Conservation (phyloP, 2,888 invertebrate genomes). For the Bellardia pandia region DNA sequence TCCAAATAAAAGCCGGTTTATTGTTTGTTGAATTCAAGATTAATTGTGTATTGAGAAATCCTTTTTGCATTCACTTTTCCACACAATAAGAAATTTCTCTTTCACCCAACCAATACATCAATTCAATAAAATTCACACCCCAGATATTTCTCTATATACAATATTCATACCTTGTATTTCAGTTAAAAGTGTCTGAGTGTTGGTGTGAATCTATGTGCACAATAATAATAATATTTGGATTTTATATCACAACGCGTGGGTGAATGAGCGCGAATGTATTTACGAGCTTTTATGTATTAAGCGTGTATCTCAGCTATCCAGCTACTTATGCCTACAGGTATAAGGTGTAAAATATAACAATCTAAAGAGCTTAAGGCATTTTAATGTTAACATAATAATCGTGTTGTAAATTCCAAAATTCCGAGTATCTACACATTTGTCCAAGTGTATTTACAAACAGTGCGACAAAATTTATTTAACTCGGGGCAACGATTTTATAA, state of each 20-base stretch:
- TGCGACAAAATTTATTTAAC: not conserved
- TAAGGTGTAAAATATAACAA: conserved; percentile 38
- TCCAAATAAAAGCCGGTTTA: too few species aligned
- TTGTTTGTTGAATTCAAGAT: too few species aligned
- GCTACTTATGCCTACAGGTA: conserved; percentile 27
- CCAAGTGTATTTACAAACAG: not conserved
- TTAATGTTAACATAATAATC: conserved; percentile 39
- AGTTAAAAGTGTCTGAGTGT: not conserved
- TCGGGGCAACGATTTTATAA: not conserved
- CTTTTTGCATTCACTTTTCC: not conserved
- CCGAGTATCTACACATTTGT: not conserved
- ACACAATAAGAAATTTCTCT: not conserved
- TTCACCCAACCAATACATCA: not conserved
- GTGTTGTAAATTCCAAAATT: conserved; percentile 22
- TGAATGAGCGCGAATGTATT: conserved; percentile 24
- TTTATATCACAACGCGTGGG: conserved; percentile 16
- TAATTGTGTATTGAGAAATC: too few species aligned
- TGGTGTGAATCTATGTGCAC: not conserved
- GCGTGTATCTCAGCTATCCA: not conserved
- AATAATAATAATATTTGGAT: conserved; percentile 32
- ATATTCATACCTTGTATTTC: not conserved
- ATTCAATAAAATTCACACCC: conserved; percentile 11
- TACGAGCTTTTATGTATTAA: conserved; percentile 4
- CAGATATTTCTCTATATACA: not conserved
- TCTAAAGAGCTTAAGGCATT: conserved; percentile 29